Conservation (phyloP, 2,888 invertebrate genomes). For the Hedychridium roseum region DNA sequence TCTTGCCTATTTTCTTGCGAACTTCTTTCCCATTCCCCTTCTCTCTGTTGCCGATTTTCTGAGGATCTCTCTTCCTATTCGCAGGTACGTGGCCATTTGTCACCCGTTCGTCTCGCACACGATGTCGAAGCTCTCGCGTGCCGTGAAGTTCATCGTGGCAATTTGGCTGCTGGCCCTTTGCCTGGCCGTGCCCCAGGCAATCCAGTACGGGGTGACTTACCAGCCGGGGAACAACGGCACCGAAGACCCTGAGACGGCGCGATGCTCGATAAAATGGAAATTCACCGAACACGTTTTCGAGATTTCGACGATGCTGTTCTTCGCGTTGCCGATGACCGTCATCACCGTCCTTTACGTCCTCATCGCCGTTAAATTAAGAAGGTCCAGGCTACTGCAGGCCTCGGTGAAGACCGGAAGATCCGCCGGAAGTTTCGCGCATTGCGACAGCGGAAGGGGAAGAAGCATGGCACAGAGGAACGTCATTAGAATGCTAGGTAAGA, state of each 20-base stretch:
- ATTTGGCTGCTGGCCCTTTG: slow-evolving; percentile 83
- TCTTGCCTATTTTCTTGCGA: too few relatives aligned
- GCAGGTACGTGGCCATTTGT: slow-evolving; percentile 54
- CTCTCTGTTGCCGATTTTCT: too few relatives aligned
- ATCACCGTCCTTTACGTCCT: slow-evolving; percentile 83
- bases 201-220: slow-evolving; percentile 79
- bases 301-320: slow-evolving; percentile 83
- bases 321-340: slow-evolving; percentile 86
- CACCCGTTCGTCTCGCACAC: slow-evolving; percentile 82
- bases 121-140: slow-evolving; percentile 83
- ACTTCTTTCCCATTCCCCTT: too few relatives aligned
- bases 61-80: too few relatives aligned
- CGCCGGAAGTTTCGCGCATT: slow-evolving; percentile 68
- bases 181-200: slow-evolving; percentile 79
- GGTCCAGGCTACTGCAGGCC: slow-evolving; percentile 65
- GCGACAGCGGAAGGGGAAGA: slow-evolving; percentile 58
- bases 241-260: slow-evolving; percentile 65
- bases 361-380: slow-evolving; percentile 76
- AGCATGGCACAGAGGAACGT: slow-evolving; percentile 70
- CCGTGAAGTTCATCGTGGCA: slow-evolving; percentile 74
- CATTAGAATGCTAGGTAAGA: slow-evolving; percentile 83
- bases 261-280: slow-evolving; percentile 70
- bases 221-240: slow-evolving; percentile 59
- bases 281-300: slow-evolving; percentile 77
- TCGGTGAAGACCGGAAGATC: slow-evolving; percentile 68